A percentile compares a stretch with the other conserved stretches of the same genome.
Evolutionary conservation across 2,797 vertebrate genomes (phyloP).

Genomic region (Aplochiton taeniatus): DNA sequence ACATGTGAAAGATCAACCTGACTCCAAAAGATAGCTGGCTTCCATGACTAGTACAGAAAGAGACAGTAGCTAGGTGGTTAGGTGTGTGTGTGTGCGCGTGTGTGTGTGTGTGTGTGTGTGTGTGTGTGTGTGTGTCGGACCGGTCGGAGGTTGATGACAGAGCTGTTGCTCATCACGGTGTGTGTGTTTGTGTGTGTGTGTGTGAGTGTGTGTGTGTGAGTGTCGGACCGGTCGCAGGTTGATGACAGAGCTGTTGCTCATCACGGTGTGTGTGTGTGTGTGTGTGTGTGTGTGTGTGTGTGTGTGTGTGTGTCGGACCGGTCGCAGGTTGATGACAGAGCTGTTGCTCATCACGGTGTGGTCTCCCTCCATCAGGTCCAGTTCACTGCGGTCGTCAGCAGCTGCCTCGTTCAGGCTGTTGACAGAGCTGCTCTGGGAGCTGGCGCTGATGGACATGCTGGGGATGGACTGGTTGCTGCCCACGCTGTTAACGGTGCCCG

Average conservation of each 20-base stretch:
- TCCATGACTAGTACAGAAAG: conserved; percentile 1
- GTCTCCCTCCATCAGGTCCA: conserved; percentile 96
- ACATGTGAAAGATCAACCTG: no score
- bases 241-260: conserved; percentile 32
- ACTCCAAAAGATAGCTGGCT: no score
- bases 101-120: background rate
- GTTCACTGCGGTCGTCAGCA: conserved; percentile 91
- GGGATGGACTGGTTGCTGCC: conserved; percentile 99
- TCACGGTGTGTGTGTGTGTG: conserved; percentile 81
- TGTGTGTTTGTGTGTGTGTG: conserved; percentile 34
- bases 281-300: no score
- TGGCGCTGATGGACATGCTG: conserved; percentile 99
- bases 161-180: conserved; percentile 73
- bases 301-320: no score
- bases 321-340: conserved; percentile 90
- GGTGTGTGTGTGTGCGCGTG: conserved; percentile 73
- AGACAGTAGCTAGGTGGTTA: background rate
- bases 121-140: no score
- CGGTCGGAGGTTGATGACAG: no score
- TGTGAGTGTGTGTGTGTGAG: background rate
- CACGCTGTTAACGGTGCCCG: conserved; percentile 94
- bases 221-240: no score
- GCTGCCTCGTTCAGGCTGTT: conserved; percentile 97
- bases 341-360: conserved; percentile 99
- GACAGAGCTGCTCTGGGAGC: conserved; percentile 98